Base-by-base conservation (phyloP, 1,140 invertebrate species). In the Popillia japonica region DNA sequence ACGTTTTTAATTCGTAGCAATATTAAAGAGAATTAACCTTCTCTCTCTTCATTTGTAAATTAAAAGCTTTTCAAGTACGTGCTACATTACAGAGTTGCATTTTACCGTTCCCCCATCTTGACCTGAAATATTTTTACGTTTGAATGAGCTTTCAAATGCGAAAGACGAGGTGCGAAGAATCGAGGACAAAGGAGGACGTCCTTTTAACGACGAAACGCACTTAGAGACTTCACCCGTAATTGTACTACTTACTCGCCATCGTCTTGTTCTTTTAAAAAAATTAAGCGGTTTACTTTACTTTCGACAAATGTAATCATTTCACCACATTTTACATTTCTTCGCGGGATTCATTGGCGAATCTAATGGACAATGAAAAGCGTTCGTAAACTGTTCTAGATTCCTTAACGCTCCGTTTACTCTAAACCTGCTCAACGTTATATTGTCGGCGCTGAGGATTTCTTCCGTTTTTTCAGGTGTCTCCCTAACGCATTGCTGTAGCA, bases 381-480 rank as follows among this genome's bases (percentile, higher is more conserved):
- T 64, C 7, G 79, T 78, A 68, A 81, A 81, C 41, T 77, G 61
- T 34, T 79, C 64, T 20, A 72, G 78, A 77, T 81, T 81, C 17
- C 77, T 77, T 6, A 81, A 77, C 6, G 81, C 76, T 14, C 76
- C 92, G 42, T 76, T 76, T n/a, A 76, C 44, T 23, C 42, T 76
- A 9, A 76, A 23, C 20, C 42, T 76, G 20, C 8, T 55, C 41
- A 55, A 9, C 41, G 74, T 76, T 11, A 8, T 55, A 11, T 76
- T 76, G 75, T 76, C 41, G 22, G 20, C 23, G 11, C 22, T 14
- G 8, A 76, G 11, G 40, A 55, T 44, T 48, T 93, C 88, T 81
- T 92, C 92, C 59, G 93, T 86, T 3, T 92, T 89, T 87, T 95
- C 93, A 75, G 90, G 88, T 55, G 92, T 86, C 81, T 92, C 90